Percentiles rank a stretch among this genome's conserved stretches.
phyloP scores from a whole-genome alignment of 1,140 invertebrate genomes.

The Drosophila melanogaster region DNA sequence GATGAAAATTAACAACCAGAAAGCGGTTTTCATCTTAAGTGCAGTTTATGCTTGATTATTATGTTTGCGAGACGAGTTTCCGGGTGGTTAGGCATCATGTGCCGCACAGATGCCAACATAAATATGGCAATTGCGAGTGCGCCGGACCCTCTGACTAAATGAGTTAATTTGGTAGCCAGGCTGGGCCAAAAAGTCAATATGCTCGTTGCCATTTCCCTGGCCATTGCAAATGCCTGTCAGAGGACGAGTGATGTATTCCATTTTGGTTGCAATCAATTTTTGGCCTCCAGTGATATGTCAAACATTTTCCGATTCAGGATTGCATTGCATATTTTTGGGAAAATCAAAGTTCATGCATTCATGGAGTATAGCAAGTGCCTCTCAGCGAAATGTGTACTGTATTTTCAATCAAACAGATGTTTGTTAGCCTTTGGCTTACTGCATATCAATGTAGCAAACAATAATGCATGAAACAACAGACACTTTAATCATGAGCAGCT shows the following conservation, averaged over 20 bases:
- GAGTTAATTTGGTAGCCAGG: slow-evolving; percentile 35
- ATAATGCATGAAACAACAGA: background rate
- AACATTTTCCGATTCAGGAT: slow-evolving; percentile 24
- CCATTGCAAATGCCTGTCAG: background rate
- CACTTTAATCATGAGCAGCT: background rate
- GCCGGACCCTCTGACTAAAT: slow-evolving; percentile 12
- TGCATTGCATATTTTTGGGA: slow-evolving; percentile 23
- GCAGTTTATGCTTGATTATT: slow-evolving; percentile 78
- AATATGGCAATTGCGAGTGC: slow-evolving; percentile 14
- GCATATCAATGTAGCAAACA: slow-evolving; percentile 1
- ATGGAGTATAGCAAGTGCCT: slow-evolving; percentile 11
- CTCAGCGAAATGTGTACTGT: slow-evolving; percentile 4
- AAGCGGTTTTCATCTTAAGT: slow-evolving; percentile 67
- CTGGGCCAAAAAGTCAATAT: slow-evolving; percentile 22
- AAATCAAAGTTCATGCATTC: slow-evolving; percentile 32
- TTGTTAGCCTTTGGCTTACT: slow-evolving; percentile 25
- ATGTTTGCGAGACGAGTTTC: slow-evolving; percentile 66
- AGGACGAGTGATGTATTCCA: slow-evolving; percentile 12
- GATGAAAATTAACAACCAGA: slow-evolving; percentile 52
- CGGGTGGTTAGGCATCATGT: slow-evolving; percentile 54
- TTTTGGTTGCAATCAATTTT: slow-evolving; percentile 21
- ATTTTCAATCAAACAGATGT: slow-evolving; percentile 36
- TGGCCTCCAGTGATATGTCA: slow-evolving; percentile 37
- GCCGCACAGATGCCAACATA: slow-evolving; percentile 20
- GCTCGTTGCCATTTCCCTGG: background rate